These are phyloP conservation scores for Andricus grossulariae DNA, from an alignment of 1,140 invertebrate genomes.

Conservation along the genomic window DNA sequence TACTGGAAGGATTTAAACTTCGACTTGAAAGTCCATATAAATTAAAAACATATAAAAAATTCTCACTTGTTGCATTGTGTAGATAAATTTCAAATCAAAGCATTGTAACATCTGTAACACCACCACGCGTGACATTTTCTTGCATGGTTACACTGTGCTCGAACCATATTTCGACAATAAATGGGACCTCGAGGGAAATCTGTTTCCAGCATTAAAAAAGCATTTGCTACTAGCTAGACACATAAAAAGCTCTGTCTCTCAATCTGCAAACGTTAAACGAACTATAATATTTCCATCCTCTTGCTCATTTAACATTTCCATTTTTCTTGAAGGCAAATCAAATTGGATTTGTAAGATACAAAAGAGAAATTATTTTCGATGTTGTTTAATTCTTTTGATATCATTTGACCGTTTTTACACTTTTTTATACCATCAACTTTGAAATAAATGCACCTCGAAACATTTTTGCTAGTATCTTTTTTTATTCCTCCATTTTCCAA, in stretches of 20 bases:
- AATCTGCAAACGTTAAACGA: slow-evolving; percentile 16
- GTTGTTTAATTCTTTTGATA: neutral
- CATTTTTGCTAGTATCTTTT: neutral
- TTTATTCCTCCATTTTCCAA: neutral
- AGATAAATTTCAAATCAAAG: no score
- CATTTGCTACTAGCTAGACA: neutral
- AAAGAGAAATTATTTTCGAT: neutral
- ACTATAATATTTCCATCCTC: neutral
- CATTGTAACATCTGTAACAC: no score
- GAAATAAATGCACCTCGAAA: neutral
- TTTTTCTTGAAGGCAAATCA: neutral
- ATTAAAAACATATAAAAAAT: no score
- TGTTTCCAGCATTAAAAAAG: slow-evolving; percentile 26
- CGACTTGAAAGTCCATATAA: no score
- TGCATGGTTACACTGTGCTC: neutral
- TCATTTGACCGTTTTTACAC: neutral
- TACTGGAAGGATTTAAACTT: no score
- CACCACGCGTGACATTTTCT: no score
- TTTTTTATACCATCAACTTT: neutral
- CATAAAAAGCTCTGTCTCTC: neutral
- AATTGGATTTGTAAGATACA: neutral
- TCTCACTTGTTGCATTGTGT: no score
- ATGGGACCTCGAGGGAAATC: slow-evolving; percentile 14
- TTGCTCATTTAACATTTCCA: neutral
- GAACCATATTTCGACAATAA: slow-evolving; percentile 16